These are phyloP conservation scores for Oophaga sylvatica DNA, from an alignment of 2,797 vertebrate species.

Conservation along the genomic window DNA sequence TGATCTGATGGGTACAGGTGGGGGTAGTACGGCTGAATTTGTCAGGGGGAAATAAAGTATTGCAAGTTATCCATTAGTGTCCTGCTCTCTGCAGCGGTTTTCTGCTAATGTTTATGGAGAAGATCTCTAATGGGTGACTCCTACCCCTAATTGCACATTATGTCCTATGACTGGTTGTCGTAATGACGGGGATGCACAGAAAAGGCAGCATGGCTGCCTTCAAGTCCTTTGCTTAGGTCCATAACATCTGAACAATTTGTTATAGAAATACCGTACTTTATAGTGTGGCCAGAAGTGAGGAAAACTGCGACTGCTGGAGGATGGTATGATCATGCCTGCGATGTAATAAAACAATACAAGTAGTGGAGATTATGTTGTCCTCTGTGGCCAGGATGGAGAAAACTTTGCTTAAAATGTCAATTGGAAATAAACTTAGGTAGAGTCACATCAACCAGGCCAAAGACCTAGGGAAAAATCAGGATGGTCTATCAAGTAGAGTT, in stretches of 20 bases:
- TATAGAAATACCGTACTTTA: not conserved
- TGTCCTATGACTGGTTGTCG: too few species aligned
- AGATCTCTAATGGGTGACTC: too few species aligned
- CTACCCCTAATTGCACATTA: too few species aligned
- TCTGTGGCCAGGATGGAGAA: constrained; percentile 11
- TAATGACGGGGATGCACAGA: not conserved
- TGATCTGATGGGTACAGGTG: too few species aligned
- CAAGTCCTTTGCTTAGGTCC: not conserved
- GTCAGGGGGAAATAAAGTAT: too few species aligned
- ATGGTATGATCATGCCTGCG: not conserved
- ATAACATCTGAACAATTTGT: not conserved
- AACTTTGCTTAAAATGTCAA: not conserved
- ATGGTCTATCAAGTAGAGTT: not conserved
- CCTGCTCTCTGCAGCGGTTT: too few species aligned
- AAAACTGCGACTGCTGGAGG: not conserved
- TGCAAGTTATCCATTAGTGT: too few species aligned
- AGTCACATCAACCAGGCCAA: not conserved
- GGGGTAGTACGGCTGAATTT: too few species aligned
- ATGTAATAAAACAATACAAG: not conserved
- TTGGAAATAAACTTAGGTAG: not conserved
- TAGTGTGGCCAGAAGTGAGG: not conserved
- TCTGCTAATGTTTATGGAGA: too few species aligned
- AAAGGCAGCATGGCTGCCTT: not conserved
- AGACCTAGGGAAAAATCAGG: constrained; percentile 3
- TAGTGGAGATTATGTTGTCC: not conserved